These are phyloP conservation scores for Ferrisia virgata DNA, from an alignment of 2,888 invertebrate species.

Conservation along the genomic window DNA sequence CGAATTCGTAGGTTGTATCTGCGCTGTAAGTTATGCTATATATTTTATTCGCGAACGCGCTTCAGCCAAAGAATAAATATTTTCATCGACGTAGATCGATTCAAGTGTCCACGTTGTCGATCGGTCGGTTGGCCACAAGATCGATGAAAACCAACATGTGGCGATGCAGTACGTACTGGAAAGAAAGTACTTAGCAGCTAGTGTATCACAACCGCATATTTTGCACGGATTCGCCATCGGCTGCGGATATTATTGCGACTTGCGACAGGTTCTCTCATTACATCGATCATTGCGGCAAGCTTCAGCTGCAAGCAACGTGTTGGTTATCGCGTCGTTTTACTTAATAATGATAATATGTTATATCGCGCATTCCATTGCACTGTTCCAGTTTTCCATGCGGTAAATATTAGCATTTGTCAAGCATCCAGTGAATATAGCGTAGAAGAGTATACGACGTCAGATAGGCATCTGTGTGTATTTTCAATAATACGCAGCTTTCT, in stretches of 20 bases:
- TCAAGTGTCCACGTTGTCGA: no score
- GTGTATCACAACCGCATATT: neutral
- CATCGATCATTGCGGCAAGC: slow-evolving; percentile 16
- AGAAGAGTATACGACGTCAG: no score
- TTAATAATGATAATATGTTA: neutral
- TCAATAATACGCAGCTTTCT: no score
- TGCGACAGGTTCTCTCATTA: slow-evolving; percentile 3
- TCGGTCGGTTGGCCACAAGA: neutral
- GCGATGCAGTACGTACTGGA: neutral
- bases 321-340: neutral
- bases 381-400: neutral
- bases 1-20: neutral
- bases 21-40: neutral
- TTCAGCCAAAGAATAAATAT: neutral
- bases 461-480: no score
- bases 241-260: neutral
- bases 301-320: neutral
- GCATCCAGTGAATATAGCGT: no score
- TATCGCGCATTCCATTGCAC: neutral
- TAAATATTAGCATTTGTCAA: no score
- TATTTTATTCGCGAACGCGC: neutral
- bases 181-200: no score
- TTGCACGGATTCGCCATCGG: neutral
- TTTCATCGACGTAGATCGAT: neutral
- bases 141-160: neutral